A percentile compares a stretch with the other conserved stretches of the same genome.
Evolutionary conservation across 2,888 invertebrate genomes (phyloP).

Genomic region (Anoncus sp.): DNA sequence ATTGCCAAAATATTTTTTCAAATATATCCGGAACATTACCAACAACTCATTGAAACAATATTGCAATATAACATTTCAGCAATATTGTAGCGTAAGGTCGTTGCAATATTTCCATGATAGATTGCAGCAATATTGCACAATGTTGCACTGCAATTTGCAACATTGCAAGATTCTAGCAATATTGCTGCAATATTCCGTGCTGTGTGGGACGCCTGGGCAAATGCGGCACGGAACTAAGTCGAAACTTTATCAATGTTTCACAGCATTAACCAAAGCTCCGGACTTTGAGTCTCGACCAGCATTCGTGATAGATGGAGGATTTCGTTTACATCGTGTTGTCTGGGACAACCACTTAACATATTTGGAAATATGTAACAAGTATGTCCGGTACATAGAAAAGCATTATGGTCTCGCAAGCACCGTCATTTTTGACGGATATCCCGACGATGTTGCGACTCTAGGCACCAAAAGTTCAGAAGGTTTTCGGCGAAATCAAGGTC

Average conservation of each 20-base stretch:
- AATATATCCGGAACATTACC: no score
- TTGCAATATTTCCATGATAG: no score
- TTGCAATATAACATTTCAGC: no score
- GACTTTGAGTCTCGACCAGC: not conserved
- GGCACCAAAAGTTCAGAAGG: slow-evolving; percentile 68
- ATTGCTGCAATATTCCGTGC: no score
- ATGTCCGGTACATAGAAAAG: slow-evolving; percentile 67
- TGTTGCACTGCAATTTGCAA: no score
- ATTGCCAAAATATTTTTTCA: no score
- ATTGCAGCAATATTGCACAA: no score
- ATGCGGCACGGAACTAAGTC: slow-evolving; percentile 32
- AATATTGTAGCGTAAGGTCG: no score
- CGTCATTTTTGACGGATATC: slow-evolving; percentile 71
- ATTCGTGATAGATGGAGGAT: slow-evolving; percentile 72
- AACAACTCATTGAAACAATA: no score
- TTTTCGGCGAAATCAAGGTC: slow-evolving; percentile 14
- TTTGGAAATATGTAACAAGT: slow-evolving; percentile 64
- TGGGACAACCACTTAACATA: slow-evolving; percentile 68
- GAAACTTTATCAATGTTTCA: slow-evolving; percentile 23
- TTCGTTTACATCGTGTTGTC: slow-evolving; percentile 71
- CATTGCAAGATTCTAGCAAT: no score
- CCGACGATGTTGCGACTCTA: slow-evolving; percentile 36
- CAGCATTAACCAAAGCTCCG: not conserved
- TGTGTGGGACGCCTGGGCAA: no score
- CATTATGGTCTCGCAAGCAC: slow-evolving; percentile 63